Evolutionary conservation across 2,888 invertebrate genomes (phyloP), one percentile per base, ranked within the genome.

Genomic region (Gibbula magus): DNA sequence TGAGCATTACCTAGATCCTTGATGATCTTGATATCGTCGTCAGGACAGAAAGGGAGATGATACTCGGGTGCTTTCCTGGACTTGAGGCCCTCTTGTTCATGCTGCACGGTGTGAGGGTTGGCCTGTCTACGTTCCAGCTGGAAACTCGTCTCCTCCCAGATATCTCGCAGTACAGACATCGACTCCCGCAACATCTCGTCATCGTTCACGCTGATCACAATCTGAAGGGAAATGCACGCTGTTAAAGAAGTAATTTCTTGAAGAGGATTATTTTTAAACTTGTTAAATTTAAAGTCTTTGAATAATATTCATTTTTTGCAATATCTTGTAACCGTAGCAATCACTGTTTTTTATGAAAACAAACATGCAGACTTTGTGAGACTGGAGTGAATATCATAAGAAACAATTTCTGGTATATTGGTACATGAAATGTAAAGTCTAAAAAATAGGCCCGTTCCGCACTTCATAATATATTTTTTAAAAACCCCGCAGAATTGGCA

Each of bases 111-210:
- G 4, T 95, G 94, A 0, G 95, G 94, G 91, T 97, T 96, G 0
- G 96, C 95, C 93, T 99, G 99, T 18, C 95, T 94, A 83, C 95
- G 94, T 92, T 99, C 99, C 77, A 99, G 93, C 85, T 95, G 95
- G 91, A 96, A 98, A 93, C 98, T 98, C 0, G 98, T 99, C 91
- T 97, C 97, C 93, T 99, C 99, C 99, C 99, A 99, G 91, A 96
- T 95, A 89, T 95, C 95, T 93, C 96, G 96, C 56, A 98, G 94
- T 0, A 95, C 93, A 45, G 95, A 94, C 78, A 97, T 94, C 4
- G 80, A 78, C 16, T 88, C 88, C n/a, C 81, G 77, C 32, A 92
- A 79, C 10, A 92, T 86, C 18, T 81, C 75, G 16, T 51, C n/a
- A 10, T 82, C 85, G 78, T 85, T 85, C 10, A 89, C 61, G 13